Base-by-base conservation (phyloP, 2,888 invertebrate species). In the Morpho achilles region DNA sequence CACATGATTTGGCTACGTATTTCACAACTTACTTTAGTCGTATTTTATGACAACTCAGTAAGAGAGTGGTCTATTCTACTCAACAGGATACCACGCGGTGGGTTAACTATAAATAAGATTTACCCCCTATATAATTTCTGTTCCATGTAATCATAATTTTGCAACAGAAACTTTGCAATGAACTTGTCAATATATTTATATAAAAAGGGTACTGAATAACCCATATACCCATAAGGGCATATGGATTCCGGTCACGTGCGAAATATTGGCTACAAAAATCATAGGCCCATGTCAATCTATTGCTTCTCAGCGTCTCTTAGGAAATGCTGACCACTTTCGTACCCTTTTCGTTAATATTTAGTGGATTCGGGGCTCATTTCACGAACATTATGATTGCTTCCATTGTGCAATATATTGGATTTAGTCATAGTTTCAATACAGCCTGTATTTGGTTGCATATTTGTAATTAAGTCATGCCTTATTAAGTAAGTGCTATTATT, bases 231-330 rank as follows among this genome's bases (percentile, higher is more conserved):
- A 32, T 32, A 32, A 32, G 32, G 32, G 42, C 42, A 7, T 43
- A 22, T 42, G 5, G 8, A 86, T 73, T 76, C 82, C 62, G 72
- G 71, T 79, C 86, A 85, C 86, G 87, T 86, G 76, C 83, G 79
- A 79, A 82, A 84, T 85, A 87, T 86, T 84, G 87, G 82, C 84
- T 82, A 76, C 73, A 74, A 66, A 77, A 82, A 83, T 80, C 79
- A 79, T 64, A 68, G 77, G 59, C 58, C 51, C 61, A 59, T 59
- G 59, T 62, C 64, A 60, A 64, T 61, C 51, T 49, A 54, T 42
- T 41, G 8, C 23, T 23, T 42, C 23, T 23, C 47, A 47, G 22
- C 47, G 42, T 23, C 54, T 47, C 53, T 47, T n/a, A 1, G 47
- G 53, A 42, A 48, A 54, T 42, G n/a, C 48, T 40, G 48, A 23